phyloP scores from a whole-genome alignment of 2,113 vertebrate genomes.

The Tyto alba region DNA sequence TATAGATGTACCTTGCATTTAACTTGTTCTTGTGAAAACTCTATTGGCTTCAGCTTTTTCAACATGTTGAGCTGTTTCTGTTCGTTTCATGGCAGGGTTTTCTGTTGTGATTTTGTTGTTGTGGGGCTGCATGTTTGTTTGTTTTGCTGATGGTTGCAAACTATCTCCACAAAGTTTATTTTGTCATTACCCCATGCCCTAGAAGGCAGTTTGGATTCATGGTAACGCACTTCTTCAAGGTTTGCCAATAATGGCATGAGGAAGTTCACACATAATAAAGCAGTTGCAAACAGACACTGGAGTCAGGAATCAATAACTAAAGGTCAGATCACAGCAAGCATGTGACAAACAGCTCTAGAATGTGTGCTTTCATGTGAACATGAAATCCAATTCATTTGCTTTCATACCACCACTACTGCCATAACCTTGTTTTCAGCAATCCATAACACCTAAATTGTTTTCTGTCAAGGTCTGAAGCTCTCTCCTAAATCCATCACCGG shows the following conservation, averaged over 20 bases:
- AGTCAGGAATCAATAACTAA: conserved; percentile 36
- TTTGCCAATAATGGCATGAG: not conserved
- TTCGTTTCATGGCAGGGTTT: not conserved
- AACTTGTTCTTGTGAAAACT: not conserved
- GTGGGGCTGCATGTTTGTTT: not conserved
- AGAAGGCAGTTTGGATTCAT: not conserved
- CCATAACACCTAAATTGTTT: conserved; percentile 17
- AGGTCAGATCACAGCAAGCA: conserved; percentile 31
- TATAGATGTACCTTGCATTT: not conserved
- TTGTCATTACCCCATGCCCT: not conserved
- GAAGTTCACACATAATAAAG: conserved; percentile 23
- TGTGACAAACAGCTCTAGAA: conserved; percentile 26
- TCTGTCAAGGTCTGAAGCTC: conserved; percentile 14
- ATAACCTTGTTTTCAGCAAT: conserved; percentile 39
- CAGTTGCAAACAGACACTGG: not conserved
- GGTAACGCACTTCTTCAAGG: not conserved
- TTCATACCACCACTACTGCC: not conserved
- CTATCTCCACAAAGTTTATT: not conserved
- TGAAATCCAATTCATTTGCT: conserved; percentile 26
- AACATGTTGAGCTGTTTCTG: not conserved
- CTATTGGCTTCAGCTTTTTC: not conserved
- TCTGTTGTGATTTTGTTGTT: not conserved
- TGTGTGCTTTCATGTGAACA: conserved; percentile 12
- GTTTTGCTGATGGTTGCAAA: not conserved
- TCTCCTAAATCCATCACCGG: conserved; percentile 14